Conservation (phyloP, 2,797 vertebrate species). For the Epinephelus coioides region DNA sequence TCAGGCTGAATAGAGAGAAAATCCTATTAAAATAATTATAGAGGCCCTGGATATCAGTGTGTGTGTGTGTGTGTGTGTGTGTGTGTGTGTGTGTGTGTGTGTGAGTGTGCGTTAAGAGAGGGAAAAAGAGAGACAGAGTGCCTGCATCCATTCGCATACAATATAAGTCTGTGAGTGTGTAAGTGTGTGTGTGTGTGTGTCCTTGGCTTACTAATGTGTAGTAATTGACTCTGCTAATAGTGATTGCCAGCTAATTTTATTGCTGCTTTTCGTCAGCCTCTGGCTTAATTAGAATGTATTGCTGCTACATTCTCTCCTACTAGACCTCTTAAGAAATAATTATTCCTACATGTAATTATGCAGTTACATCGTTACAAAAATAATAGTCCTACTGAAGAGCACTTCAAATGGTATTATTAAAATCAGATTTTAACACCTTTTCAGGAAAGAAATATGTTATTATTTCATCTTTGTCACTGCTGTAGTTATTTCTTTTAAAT, state of each 20-base stretch:
- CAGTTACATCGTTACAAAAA: slow-evolving; percentile 43
- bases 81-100: slow-evolving; percentile 35
- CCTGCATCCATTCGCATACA: slow-evolving; percentile 45
- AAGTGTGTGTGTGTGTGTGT: slow-evolving; percentile 54
- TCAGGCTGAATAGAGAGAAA: slow-evolving; percentile 80
- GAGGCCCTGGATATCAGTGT: slow-evolving; percentile 58
- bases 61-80: slow-evolving; percentile 55
- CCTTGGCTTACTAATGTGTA: slow-evolving; percentile 91
- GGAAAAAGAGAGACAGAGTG: slow-evolving; percentile 31
- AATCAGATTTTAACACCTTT: background rate
- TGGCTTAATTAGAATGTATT: slow-evolving; percentile 97
- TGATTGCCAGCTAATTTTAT: slow-evolving; percentile 99
- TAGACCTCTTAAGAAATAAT: slow-evolving; percentile 72
- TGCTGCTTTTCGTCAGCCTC: slow-evolving; percentile 93
- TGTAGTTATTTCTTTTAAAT: background rate
- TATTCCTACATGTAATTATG: slow-evolving; percentile 69
- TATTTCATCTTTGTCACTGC: background rate
- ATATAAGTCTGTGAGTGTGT: slow-evolving; percentile 41
- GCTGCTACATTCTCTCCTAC: slow-evolving; percentile 77
- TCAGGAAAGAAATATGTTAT: background rate
- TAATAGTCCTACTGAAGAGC: slow-evolving; percentile 10
- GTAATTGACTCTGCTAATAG: slow-evolving; percentile 98
- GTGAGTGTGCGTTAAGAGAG: slow-evolving; percentile 27
- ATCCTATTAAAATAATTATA: slow-evolving; percentile 86
- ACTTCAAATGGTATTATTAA: slow-evolving; percentile 2